Percentiles rank a stretch among this genome's conserved stretches.
phyloP scores from a whole-genome alignment of 1,140 invertebrate species.

The Neelides sp. region DNA sequence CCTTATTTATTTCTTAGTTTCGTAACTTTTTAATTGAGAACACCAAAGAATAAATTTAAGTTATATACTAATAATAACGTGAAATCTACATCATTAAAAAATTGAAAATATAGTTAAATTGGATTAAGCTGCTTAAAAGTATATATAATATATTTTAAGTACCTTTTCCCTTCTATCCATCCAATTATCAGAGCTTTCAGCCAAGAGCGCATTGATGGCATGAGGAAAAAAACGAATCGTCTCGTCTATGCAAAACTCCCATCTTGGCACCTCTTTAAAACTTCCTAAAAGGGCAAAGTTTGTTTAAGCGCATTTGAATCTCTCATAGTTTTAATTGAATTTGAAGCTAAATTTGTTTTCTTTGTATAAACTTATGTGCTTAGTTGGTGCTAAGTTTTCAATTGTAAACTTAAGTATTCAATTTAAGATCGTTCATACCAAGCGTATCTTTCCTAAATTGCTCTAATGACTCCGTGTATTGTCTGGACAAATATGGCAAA shows the following conservation, averaged over 20 bases:
- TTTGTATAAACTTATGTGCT: too few relatives aligned
- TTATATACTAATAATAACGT: too few relatives aligned
- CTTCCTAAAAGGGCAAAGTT: constrained; percentile 38
- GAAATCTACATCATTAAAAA: too few relatives aligned
- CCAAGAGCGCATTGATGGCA: constrained; percentile 42
- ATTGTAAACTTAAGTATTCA: too few relatives aligned
- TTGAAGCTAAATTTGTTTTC: too few relatives aligned
- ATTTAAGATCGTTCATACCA: constrained; percentile 34
- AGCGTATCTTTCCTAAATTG: constrained; percentile 41
- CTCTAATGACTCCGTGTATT: constrained; percentile 41
- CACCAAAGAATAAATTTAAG: too few relatives aligned
- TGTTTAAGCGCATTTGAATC: too few relatives aligned
- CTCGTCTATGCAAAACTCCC: constrained; percentile 45
- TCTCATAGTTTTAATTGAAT: too few relatives aligned
- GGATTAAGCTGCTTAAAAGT: background rate
- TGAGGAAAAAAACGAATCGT: constrained; percentile 43
- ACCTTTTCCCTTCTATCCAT: constrained; percentile 33
- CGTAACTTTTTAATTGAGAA: too few relatives aligned
- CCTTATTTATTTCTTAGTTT: too few relatives aligned
- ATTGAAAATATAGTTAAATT: background rate
- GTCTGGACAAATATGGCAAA: constrained; percentile 44
- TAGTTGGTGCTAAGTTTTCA: too few relatives aligned
- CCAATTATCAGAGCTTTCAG: constrained; percentile 35
- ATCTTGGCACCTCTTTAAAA: constrained; percentile 39
- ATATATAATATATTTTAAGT: constrained; percentile 6